phyloP scores from a whole-genome alignment of 1,140 invertebrate species.

The Lepidurus arcticus region DNA sequence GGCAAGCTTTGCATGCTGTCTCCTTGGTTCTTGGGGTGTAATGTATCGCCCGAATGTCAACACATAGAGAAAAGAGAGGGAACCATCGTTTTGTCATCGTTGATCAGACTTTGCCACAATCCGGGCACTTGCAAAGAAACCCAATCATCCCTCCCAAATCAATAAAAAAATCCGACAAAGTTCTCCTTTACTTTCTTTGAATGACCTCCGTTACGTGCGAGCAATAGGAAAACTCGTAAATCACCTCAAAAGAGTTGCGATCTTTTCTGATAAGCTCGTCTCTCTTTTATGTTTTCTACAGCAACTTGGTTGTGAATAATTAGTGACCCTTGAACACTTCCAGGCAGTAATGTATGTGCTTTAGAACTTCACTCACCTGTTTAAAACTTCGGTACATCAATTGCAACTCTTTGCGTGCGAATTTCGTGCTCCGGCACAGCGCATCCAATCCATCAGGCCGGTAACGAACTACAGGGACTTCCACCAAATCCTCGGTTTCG shows the following conservation, averaged over 20 bases:
- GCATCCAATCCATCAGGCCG: slow-evolving; percentile 51
- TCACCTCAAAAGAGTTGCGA: no score
- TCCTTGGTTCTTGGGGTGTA: neutral
- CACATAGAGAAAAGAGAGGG: neutral
- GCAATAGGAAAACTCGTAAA: no score
- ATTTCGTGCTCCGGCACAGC: slow-evolving; percentile 51
- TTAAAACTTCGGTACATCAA: slow-evolving; percentile 56
- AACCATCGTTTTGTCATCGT: neutral
- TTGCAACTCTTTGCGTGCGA: slow-evolving; percentile 51
- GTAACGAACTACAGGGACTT: slow-evolving; percentile 41
- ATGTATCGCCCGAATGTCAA: neutral
- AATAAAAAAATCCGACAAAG: neutral
- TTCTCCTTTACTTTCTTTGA: neutral
- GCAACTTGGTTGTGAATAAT: no score
- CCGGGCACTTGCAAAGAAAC: neutral
- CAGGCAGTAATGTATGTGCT: neutral
- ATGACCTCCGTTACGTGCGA: no score
- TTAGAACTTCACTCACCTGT: slow-evolving; percentile 46
- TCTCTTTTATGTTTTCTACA: no score
- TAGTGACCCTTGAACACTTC: neutral
- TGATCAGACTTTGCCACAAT: neutral
- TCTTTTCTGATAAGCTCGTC: no score
- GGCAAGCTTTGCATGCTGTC: neutral
- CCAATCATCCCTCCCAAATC: neutral
- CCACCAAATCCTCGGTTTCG: slow-evolving; percentile 42